Percentiles rank a stretch among this genome's conserved stretches.
phyloP scores from a whole-genome alignment of 2,113 vertebrate species.

The Okapia johnstoni region DNA sequence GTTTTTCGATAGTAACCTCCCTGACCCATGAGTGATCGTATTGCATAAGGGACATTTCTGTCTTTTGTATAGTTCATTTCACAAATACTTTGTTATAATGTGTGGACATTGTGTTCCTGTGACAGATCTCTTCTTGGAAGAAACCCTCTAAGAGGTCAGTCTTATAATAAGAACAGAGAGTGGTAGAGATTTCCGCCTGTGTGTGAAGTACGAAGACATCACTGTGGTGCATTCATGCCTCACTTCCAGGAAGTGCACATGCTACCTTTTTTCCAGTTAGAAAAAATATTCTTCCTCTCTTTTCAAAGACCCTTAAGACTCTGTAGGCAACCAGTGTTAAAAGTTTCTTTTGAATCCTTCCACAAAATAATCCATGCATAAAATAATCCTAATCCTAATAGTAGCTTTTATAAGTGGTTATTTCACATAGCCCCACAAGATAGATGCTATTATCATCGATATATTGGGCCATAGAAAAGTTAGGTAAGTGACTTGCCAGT shows the following conservation, averaged over 20 bases:
- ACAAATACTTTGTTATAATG: slow-evolving; percentile 24
- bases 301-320: slow-evolving; percentile 7
- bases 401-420: background rate
- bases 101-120: slow-evolving; percentile 24
- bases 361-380: background rate
- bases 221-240: background rate
- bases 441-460: background rate
- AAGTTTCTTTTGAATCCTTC: background rate
- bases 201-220: background rate
- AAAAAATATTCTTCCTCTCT: background rate
- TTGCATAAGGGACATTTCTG: background rate
- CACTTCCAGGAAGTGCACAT: background rate
- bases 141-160: slow-evolving; percentile 22
- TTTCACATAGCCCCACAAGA: background rate
- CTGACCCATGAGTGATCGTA: background rate
- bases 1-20: background rate
- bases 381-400: background rate
- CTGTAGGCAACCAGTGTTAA: background rate
- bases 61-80: background rate
- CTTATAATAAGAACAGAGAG: background rate
- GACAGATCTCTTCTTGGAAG: slow-evolving; percentile 35
- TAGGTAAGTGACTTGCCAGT: background rate
- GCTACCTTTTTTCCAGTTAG: background rate
- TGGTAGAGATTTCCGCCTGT: background rate
- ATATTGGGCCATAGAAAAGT: background rate